A percentile compares a stretch with the other conserved stretches of the same genome.
Evolutionary conservation across 2,888 invertebrate species (phyloP).

Genomic region (Podabrus alpinus): DNA sequence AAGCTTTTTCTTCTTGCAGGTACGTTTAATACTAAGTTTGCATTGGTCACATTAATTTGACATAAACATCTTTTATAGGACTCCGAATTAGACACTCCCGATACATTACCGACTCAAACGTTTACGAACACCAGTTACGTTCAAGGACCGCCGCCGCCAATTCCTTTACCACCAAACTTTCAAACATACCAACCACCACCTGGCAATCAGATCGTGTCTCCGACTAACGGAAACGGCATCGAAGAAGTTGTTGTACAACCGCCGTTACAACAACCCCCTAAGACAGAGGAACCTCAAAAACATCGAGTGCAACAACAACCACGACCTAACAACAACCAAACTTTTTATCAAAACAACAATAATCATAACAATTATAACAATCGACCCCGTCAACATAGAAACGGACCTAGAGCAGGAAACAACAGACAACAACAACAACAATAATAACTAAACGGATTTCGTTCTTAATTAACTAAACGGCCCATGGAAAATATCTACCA

Average conservation of each 20-base stretch:
- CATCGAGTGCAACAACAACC: slow-evolving; percentile 33
- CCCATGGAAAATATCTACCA: neutral
- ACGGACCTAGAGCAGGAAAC: slow-evolving; percentile 41
- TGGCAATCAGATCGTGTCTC: slow-evolving; percentile 45
- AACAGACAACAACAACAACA: slow-evolving; percentile 7
- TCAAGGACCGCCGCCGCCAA: slow-evolving; percentile 61
- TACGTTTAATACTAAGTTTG: slow-evolving; percentile 17
- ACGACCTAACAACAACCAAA: slow-evolving; percentile 43
- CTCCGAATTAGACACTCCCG: slow-evolving; percentile 82
- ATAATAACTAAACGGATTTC: slow-evolving; percentile 17
- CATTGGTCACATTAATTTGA: neutral
- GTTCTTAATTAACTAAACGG: slow-evolving; percentile 6
- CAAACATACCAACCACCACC: slow-evolving; percentile 46
- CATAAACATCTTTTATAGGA: slow-evolving; percentile 52
- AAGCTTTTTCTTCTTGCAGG: slow-evolving; percentile 84
- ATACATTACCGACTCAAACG: slow-evolving; percentile 77
- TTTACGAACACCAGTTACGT: slow-evolving; percentile 84
- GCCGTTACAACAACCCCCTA: slow-evolving; percentile 44
- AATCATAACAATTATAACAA: slow-evolving; percentile 34
- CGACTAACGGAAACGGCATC: slow-evolving; percentile 35
- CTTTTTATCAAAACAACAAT: slow-evolving; percentile 50
- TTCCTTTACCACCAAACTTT: slow-evolving; percentile 61
- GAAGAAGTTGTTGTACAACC: slow-evolving; percentile 46
- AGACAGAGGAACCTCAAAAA: slow-evolving; percentile 45
- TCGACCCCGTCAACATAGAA: slow-evolving; percentile 45